Evolutionary conservation across 2,888 invertebrate genomes (phyloP), one percentile per base, ranked within the genome.

Genomic region (Drosophila phalerata): DNA sequence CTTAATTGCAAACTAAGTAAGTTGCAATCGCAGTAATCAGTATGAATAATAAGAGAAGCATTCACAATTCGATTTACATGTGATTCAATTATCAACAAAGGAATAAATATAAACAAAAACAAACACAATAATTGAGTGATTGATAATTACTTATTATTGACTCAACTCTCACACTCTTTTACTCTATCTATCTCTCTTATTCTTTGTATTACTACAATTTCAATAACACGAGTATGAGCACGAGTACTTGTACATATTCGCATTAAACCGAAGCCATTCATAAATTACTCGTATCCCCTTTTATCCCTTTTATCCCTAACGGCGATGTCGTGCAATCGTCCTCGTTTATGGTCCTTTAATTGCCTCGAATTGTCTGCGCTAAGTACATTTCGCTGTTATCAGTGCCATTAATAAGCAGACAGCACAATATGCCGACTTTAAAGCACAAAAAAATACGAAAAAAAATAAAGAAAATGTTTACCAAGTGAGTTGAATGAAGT

Each of bases 301-400:
- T n/a, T n/a, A n/a, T n/a, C n/a, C n/a, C n/a, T n/a, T 66, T 49
- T 63, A 38, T 37, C 49, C 38, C 53, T 55, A 56, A 63, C 49
- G 47, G 43, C 65, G 13, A 47, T 48, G 53, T 64, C 28, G 43
- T 40, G 51, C 48, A 70, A 66, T 78, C 71, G 55, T 48, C 45
- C 69, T 61, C 62, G 63, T 72, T 85, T 71, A 81, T 71, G 65
- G 70, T 30, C 45, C 67, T 79, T 85, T 81, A 85, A 82, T 85
- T 81, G 79, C 67, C 53, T 58, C 64, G 70, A 71, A 77, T 81
- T 77, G 71, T 77, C 64, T 62, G 77, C 51, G 65, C 75, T 69
- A 75, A 85, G 74, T 83, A 77, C 74, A 66, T 72, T 82, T 72
- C 61, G 68, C 60, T 85, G 70, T 85, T 85, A 82, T 82, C 86